Conservation (phyloP, 2,113 vertebrate genomes). For the Malurus alboscapulatus region DNA sequence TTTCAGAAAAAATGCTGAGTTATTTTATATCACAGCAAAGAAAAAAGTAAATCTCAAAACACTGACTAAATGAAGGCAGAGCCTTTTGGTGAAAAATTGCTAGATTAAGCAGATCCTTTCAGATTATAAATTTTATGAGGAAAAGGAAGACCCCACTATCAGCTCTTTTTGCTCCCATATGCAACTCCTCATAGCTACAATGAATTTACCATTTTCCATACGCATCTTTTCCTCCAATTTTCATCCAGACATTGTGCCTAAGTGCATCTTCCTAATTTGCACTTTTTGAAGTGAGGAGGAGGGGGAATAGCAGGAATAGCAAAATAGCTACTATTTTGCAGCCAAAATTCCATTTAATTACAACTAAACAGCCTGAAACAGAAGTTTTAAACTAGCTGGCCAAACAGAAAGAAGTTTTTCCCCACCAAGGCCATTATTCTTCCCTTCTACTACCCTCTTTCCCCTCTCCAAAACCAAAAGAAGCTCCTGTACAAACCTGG, state of each 20-base stretch:
- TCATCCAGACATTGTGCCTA: background rate
- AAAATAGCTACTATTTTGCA: no score
- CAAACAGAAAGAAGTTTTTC: background rate
- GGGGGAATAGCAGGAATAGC: background rate
- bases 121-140: background rate
- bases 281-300: background rate
- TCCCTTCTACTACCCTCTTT: background rate
- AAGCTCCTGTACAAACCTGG: slow-evolving; percentile 81
- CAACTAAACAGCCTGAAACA: background rate
- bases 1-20: background rate
- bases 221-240: background rate
- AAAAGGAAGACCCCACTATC: background rate
- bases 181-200: background rate
- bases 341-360: background rate
- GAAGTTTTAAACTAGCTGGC: background rate
- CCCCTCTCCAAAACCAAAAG: fast-evolving
- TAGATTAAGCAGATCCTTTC: background rate
- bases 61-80: background rate
- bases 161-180: background rate
- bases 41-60: background rate
- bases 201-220: background rate
- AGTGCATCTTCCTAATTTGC: background rate
- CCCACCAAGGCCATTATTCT: fast-evolving
- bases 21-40: background rate
- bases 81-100: background rate